Percentiles rank a stretch among this genome's conserved stretches.
Evolutionary conservation across 1,140 invertebrate genomes (phyloP).

Genomic region (Agrilus planipennis): DNA sequence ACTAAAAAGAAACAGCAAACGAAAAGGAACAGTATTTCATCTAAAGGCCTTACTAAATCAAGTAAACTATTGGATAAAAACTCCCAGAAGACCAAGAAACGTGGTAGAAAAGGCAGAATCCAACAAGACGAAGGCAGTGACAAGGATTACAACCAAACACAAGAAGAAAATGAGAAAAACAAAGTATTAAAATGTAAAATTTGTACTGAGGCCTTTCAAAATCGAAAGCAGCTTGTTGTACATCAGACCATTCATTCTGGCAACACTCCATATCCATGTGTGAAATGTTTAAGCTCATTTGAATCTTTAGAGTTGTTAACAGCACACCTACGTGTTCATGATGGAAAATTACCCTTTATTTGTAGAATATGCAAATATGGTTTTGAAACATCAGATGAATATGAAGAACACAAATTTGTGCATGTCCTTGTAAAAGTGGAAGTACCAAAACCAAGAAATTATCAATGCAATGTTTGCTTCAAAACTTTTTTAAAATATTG

Average conservation of each 20-base stretch:
- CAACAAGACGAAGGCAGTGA: no score
- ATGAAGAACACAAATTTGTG: constrained; percentile 16
- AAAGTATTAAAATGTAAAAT: constrained; percentile 6
- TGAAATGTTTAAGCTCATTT: neutral
- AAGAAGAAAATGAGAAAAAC: no score
- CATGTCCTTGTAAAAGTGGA: constrained; percentile 19
- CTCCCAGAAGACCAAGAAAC: no score
- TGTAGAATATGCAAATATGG: constrained; percentile 23
- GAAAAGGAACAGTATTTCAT: no score
- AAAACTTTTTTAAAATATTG: constrained; percentile 27
- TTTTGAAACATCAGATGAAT: constrained; percentile 17
- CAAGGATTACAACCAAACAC: no score
- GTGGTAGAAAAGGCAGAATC: no score
- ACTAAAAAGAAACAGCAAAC: no score
- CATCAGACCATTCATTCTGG: constrained; percentile 4
- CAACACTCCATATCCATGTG: constrained; percentile 1
- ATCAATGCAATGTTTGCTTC: constrained; percentile 20
- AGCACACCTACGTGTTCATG: constrained; percentile 10
- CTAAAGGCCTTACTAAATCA: no score
- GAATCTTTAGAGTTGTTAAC: constrained; percentile 4
- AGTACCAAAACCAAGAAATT: constrained; percentile 9
- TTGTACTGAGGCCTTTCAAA: constrained; percentile 4
- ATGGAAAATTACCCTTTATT: constrained; percentile 21
- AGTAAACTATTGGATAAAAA: no score
- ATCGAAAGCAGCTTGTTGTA: neutral